Percentiles rank a stretch among this genome's conserved stretches.
phyloP scores from a whole-genome alignment of 2,797 vertebrate species.

The Glossophaga mutica region DNA sequence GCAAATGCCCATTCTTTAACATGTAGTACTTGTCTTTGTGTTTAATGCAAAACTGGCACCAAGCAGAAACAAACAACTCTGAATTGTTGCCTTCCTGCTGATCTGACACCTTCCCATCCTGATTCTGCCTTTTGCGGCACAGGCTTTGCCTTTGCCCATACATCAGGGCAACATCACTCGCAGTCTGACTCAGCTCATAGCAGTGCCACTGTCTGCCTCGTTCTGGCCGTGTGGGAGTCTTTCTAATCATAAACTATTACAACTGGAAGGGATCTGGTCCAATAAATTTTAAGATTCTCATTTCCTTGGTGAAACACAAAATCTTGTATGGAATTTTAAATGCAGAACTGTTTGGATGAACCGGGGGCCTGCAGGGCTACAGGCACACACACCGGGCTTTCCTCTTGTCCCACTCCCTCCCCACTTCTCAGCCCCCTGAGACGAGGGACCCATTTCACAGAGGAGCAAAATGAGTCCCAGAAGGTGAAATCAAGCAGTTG shows the following conservation, averaged over 20 bases:
- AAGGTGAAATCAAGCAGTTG: not conserved
- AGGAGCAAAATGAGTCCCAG: not conserved
- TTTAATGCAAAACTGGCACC: not conserved
- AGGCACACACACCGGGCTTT: not conserved
- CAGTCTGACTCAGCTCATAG: not conserved
- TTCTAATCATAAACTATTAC: not conserved
- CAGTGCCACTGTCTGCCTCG: not conserved
- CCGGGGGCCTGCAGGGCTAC: not conserved
- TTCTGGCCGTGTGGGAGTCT: not conserved
- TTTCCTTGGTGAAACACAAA: constrained; percentile 1
- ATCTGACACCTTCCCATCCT: not conserved
- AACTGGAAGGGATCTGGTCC: not conserved
- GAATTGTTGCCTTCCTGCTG: not conserved
- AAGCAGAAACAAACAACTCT: not conserved
- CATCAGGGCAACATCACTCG: not conserved
- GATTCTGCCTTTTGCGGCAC: not conserved
- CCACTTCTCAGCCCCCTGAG: not conserved
- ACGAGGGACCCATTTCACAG: not conserved
- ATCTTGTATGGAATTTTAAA: not conserved
- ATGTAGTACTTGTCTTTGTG: not conserved
- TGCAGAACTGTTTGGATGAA: not conserved
- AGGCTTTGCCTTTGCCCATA: not conserved
- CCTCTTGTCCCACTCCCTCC: not conserved
- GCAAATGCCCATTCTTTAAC: not conserved
- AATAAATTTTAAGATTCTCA: not conserved